Conservation (phyloP, 2,113 vertebrate genomes). For the Craseonycteris thonglongyai region DNA sequence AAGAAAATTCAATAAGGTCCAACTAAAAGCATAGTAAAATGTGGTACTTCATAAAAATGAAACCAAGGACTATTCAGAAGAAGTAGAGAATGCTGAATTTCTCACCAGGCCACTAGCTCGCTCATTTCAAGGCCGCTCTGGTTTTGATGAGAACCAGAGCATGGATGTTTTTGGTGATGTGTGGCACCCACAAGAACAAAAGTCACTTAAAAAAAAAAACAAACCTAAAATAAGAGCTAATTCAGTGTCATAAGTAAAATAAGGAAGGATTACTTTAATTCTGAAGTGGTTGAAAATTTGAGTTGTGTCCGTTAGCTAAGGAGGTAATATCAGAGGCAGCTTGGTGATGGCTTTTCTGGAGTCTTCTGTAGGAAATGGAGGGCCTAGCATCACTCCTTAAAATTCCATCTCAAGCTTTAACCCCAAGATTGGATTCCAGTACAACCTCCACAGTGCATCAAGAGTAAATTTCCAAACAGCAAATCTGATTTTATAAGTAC, state of each 20-base stretch:
- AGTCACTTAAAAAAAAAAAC: too few species aligned
- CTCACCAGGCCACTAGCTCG: not conserved
- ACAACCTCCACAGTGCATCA: not conserved
- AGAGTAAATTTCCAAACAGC: not conserved
- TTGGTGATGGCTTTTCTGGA: not conserved
- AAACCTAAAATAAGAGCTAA: not conserved
- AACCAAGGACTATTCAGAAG: not conserved
- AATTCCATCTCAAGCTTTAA: not conserved
- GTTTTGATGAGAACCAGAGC: not conserved
- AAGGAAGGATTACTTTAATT: not conserved
- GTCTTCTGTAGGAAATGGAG: not conserved
- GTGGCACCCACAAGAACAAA: not conserved
- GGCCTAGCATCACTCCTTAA: not conserved
- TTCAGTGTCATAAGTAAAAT: not conserved
- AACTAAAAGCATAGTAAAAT: conserved; percentile 2
- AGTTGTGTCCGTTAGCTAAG: not conserved
- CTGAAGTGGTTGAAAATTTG: not conserved
- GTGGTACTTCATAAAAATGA: conserved; percentile 21
- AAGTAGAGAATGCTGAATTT: not conserved
- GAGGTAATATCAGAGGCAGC: not conserved
- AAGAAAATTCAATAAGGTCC: not conserved
- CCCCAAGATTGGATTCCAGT: not conserved
- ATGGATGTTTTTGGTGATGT: not conserved
- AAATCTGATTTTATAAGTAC: not conserved
- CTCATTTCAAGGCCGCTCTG: not conserved